Base-by-base conservation (phyloP, 2,797 vertebrate genomes). In the Nyctalus aviator region DNA sequence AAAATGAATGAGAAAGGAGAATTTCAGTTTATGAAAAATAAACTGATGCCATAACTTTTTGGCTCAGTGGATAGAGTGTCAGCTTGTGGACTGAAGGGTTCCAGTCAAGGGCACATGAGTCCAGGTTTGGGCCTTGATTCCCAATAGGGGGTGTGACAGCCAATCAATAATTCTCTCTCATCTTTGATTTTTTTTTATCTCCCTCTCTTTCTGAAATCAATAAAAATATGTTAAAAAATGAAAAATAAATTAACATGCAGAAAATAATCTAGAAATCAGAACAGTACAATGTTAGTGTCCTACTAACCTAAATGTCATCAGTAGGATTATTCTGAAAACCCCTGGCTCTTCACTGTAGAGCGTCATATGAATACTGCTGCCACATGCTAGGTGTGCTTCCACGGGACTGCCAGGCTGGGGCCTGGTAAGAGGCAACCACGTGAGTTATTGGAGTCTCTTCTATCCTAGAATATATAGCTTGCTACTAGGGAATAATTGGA, bases 401-500 rank as follows among this genome's bases (percentile, higher is more conserved):
- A 8, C 46, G 13, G 23, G 3, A 3, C 44, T 83, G 37, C 73
- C 27, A 53, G 48, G 20, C 3, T 6, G 21, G 48, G 75, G 23
- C 0, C 6, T 64, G 17, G 21, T 13, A 18, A 23, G 15, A 9
- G 44, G 37, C 44, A 25, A 1, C 10, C 12, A 41, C 0, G 53
- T 50, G 48, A 50, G 11, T 37, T 41, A 30, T 6, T 3, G 0
- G 1, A 48, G 15, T 75, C 23, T 91, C 35, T 85, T 73, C 8
- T 84, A 21, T 30, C 30, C 20, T 35, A 12, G 20, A 23, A 12
- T 7, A 4, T 30, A 62, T 20, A 23, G 27, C 7, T 83, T 66
- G 3, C 46, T 62, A 23, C 57, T 77, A 59, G 44, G 32, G 78
- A 96, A 85, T 75, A 41, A 85, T 27, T 30, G 48, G 55, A n/a